phyloP scores from a whole-genome alignment of 2,113 vertebrate species.

The Pollachius pollachius region DNA sequence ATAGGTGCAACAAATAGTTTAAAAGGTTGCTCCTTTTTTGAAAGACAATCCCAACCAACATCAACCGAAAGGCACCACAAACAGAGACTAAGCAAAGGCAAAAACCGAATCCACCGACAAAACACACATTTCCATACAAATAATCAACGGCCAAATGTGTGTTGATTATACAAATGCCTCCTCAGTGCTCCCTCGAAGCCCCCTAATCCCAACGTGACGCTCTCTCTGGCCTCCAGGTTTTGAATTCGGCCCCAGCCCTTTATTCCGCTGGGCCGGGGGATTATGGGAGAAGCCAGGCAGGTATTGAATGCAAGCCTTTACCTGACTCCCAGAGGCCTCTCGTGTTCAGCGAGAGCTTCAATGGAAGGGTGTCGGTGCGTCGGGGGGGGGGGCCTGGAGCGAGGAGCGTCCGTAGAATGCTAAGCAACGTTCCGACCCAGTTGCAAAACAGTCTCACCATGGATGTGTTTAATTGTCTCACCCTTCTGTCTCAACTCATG shows the following conservation, averaged over 20 bases:
- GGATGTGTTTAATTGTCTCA: too few species aligned
- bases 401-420: neutral
- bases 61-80: too few species aligned
- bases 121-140: too few species aligned
- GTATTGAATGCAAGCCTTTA: neutral
- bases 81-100: too few species aligned
- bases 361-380: neutral
- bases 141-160: neutral
- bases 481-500: too few species aligned
- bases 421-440: neutral
- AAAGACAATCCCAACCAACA: too few species aligned
- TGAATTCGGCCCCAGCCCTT: neutral
- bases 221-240: neutral
- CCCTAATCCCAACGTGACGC: neutral
- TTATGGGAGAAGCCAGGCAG: neutral
- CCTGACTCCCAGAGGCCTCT: neutral
- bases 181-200: neutral
- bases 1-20: too few species aligned
- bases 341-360: constrained; percentile 4
- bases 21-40: too few species aligned
- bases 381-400: neutral
- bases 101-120: too few species aligned
- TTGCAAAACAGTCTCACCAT: too few species aligned
- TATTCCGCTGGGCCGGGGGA: neutral
- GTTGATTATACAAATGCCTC: neutral